phyloP scores from a whole-genome alignment of 2,797 vertebrate species.

The Sebastes steindachneri region DNA sequence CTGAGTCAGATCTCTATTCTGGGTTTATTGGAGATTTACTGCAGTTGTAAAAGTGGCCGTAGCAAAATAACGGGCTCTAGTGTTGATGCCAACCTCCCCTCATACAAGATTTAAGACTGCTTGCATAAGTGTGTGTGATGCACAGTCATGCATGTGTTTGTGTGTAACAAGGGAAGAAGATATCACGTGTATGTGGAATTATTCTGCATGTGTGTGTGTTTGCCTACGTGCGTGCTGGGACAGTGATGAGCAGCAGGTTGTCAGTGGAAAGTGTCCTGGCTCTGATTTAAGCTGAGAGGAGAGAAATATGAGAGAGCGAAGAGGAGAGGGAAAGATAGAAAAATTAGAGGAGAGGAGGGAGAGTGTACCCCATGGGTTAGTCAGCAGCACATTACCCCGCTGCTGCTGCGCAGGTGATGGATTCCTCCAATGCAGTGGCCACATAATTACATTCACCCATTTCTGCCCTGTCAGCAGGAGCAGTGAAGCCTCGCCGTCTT shows the following conservation, averaged over 20 bases:
- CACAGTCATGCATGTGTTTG: not conserved
- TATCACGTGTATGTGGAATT: not conserved
- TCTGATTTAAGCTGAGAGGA: conserved; percentile 69
- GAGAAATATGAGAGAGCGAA: conserved; percentile 65
- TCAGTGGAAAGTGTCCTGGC: conserved; percentile 28
- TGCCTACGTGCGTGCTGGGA: conserved; percentile 34
- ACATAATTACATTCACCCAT: conserved; percentile 82
- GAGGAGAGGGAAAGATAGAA: conserved; percentile 25
- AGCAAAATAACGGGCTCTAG: conserved; percentile 1
- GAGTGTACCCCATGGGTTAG: conserved; percentile 63
- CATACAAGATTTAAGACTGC: not conserved
- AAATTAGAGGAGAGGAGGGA: conserved; percentile 29
- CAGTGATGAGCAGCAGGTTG: conserved; percentile 65
- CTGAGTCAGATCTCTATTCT: conserved; percentile 15
- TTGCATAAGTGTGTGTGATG: not conserved
- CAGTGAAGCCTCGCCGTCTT: conserved; percentile 54
- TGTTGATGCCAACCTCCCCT: not conserved
- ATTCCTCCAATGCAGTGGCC: conserved; percentile 73
- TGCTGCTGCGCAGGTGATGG: conserved; percentile 77
- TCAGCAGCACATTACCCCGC: conserved; percentile 75
- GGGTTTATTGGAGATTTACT: conserved; percentile 23
- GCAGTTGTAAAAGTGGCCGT: not conserved
- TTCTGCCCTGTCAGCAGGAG: conserved; percentile 84
- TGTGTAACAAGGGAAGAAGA: not conserved
- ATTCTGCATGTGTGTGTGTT: conserved; percentile 20